Percentiles rank a stretch among this genome's conserved stretches.
Conservation (phyloP, 1,140 invertebrate species). For the Saxidomus purpurata region DNA sequence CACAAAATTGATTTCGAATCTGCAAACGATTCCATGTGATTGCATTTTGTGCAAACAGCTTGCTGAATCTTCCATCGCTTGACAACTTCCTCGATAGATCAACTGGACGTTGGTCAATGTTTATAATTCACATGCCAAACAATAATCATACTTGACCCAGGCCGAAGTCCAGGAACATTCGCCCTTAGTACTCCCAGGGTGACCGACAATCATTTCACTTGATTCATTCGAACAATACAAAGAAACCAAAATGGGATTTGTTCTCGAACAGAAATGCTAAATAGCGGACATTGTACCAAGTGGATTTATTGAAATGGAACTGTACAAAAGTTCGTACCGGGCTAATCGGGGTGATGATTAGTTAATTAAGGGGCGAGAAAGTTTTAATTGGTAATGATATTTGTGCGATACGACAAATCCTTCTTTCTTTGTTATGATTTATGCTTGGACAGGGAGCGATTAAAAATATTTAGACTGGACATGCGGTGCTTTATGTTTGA, state of each 20-base stretch:
- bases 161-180: neutral
- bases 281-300: conserved; percentile 14
- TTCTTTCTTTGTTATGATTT: conserved; percentile 42
- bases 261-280: conserved; percentile 12
- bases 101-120: conserved; percentile 44
- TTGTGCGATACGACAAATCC: conserved; percentile 28
- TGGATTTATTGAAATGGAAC: conserved; percentile 46
- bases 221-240: conserved; percentile 51
- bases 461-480: conserved; percentile 55
- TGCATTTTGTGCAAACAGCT: conserved; percentile 1
- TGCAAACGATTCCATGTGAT: conserved; percentile 22
- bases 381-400: conserved; percentile 39
- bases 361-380: conserved; percentile 45
- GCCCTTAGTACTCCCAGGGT: conserved; percentile 30
- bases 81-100: conserved; percentile 49
- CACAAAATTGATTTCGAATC: conserved; percentile 53
- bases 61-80: neutral
- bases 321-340: conserved; percentile 33
- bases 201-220: conserved; percentile 32
- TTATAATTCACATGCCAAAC: conserved; percentile 53
- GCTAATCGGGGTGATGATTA: conserved; percentile 45
- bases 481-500: neutral
- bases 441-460: conserved; percentile 35
- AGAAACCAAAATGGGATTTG: conserved; percentile 34
- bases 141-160: conserved; percentile 51